These are phyloP conservation scores for Masnerella sp. DNA, from an alignment of 2,888 invertebrate species.

Conservation along the genomic window DNA sequence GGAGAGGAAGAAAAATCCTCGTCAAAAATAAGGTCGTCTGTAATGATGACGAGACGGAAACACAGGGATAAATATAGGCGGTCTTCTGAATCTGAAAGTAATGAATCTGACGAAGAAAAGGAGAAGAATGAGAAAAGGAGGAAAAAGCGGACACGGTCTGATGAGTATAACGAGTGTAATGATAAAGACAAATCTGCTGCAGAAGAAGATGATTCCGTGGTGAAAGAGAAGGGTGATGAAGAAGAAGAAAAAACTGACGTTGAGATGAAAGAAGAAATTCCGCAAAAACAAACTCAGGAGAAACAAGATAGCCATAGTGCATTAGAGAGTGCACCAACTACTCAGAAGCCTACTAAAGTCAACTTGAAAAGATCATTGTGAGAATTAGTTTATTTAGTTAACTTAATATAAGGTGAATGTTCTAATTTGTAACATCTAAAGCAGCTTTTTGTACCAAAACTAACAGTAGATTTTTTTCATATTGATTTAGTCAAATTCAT, in stretches of 20 bases:
- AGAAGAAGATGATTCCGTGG: constrained; percentile 45
- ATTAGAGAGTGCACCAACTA: constrained; percentile 48
- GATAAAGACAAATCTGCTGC: constrained; percentile 52
- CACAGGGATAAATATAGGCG: constrained; percentile 72
- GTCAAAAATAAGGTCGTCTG: constrained; percentile 28
- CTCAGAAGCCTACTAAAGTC: constrained; percentile 73
- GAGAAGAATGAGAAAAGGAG: constrained; percentile 64
- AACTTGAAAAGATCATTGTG: constrained; percentile 76
- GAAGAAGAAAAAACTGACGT: neutral
- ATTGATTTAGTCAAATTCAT: too few relatives aligned
- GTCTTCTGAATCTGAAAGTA: constrained; percentile 70
- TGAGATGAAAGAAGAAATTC: neutral
- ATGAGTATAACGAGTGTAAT: constrained; percentile 48
- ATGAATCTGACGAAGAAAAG: constrained; percentile 73
- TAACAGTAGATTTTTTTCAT: too few relatives aligned
- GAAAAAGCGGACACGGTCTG: neutral
- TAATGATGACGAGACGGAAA: constrained; percentile 67
- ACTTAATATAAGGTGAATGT: too few relatives aligned
- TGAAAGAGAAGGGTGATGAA: constrained; percentile 39
- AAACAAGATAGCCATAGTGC: too few relatives aligned
- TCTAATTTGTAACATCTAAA: too few relatives aligned
- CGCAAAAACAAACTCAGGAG: too few relatives aligned
- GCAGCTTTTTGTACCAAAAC: too few relatives aligned
- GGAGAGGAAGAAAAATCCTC: constrained; percentile 54
- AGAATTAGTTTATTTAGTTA: too few relatives aligned